These are phyloP conservation scores for Phalanger gymnotis DNA, from an alignment of 2,797 vertebrate species.

Conservation along the genomic window DNA sequence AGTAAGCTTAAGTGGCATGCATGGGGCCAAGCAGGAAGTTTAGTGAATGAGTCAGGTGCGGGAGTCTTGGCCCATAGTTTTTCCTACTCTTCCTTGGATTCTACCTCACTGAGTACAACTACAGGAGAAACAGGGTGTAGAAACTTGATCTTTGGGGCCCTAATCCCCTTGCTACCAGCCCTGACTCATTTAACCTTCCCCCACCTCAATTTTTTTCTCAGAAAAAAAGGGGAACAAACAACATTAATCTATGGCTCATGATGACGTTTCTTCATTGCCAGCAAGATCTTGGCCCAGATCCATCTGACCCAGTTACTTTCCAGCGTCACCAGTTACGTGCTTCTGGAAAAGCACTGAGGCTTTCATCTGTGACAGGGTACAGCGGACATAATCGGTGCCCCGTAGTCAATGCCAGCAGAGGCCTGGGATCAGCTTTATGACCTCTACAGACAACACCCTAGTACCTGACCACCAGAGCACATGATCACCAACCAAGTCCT, in stretches of 20 bases:
- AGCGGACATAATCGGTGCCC: background rate
- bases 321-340: background rate
- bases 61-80: background rate
- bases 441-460: background rate
- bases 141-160: background rate
- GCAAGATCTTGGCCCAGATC: background rate
- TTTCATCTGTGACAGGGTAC: background rate
- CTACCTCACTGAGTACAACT: background rate
- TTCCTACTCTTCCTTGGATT: background rate
- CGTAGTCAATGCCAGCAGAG: background rate
- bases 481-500: background rate
- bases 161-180: background rate
- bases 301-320: background rate
- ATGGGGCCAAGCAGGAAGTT: background rate
- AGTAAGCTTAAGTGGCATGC: background rate
- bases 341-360: background rate
- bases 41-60: background rate
- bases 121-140: background rate
- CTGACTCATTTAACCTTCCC: background rate
- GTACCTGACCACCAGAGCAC: background rate
- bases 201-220: background rate
- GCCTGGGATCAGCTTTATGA: background rate
- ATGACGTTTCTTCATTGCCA: background rate
- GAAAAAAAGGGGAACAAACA: background rate
- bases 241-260: background rate